Evolutionary conservation across 64 coral and sea anemone species (phyloP).

Genomic region (Montipora capricornis): DNA sequence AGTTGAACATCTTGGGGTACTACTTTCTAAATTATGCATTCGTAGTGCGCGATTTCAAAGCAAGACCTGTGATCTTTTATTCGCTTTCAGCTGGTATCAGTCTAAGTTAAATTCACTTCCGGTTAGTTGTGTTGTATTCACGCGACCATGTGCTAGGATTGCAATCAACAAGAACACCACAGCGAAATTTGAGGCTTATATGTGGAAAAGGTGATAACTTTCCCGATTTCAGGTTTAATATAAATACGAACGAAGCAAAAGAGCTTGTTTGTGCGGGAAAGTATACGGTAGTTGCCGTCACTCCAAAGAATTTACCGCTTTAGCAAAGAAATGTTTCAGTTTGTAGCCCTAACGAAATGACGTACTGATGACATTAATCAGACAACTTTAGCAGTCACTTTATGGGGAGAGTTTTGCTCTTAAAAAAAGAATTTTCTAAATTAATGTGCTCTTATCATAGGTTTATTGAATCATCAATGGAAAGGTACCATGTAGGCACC

Average conservation of each 20-base stretch:
- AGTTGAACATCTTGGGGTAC: neutral
- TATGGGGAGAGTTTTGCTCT: neutral
- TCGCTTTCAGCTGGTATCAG: slow-evolving; percentile 4
- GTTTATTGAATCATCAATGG: neutral
- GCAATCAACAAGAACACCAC: neutral
- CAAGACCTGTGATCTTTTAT: slow-evolving; percentile 51
- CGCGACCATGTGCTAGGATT: slow-evolving; percentile 1
- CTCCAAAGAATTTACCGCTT: neutral
- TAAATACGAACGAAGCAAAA: too few species aligned
- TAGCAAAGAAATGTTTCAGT: too few species aligned
- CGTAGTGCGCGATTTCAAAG: neutral
- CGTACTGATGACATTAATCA: too few species aligned
- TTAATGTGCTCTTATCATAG: too few species aligned
- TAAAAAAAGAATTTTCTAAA: too few species aligned
- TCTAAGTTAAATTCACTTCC: slow-evolving; percentile 22
- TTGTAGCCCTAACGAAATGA: too few species aligned
- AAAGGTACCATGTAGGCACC: neutral
- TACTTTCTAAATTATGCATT: slow-evolving; percentile 10
- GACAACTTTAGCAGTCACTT: neutral
- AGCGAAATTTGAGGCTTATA: too few species aligned
- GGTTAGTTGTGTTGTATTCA: neutral
- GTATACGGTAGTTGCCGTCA: neutral
- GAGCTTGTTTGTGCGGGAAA: too few species aligned
- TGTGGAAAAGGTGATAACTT: neutral
- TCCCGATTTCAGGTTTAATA: neutral